A percentile compares a stretch with the other conserved stretches of the same genome.
These are phyloP conservation scores for Cryptophagus acutangulus DNA, from an alignment of 2,888 invertebrate genomes.

Conservation along the genomic window DNA sequence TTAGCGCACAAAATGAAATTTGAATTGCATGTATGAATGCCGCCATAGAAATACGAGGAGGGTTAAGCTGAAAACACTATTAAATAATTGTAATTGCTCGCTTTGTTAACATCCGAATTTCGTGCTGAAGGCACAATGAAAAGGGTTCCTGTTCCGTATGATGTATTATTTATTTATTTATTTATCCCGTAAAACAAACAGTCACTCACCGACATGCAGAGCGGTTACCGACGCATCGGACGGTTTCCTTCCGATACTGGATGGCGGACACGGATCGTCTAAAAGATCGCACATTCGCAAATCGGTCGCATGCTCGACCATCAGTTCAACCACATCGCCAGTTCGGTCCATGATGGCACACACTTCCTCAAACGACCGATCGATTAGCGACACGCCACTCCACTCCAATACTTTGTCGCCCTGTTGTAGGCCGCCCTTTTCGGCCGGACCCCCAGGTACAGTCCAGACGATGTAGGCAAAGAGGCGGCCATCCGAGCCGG, in stretches of 20 bases:
- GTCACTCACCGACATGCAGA: conserved; percentile 56
- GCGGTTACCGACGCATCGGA: conserved; percentile 50
- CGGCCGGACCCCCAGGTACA: conserved; percentile 86
- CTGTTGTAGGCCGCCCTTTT: conserved; percentile 80
- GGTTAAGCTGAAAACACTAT: no score
- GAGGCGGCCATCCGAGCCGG: conserved; percentile 76
- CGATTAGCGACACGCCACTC: conserved; percentile 83
- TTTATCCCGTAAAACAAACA: no score
- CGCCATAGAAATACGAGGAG: no score
- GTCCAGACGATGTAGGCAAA: conserved; percentile 92
- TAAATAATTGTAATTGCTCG: no score
- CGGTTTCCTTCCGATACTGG: conserved; percentile 40
- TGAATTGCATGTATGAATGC: no score
- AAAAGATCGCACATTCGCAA: conserved; percentile 65
- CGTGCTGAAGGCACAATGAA: no score
- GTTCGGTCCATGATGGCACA: conserved; percentile 83
- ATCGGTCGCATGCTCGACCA: conserved; percentile 79
- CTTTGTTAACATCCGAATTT: no score
- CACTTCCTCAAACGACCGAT: conserved; percentile 91
- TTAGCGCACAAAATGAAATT: no score
- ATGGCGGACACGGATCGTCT: conserved; percentile 59
- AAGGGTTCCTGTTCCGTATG: no score
- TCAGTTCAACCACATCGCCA: conserved; percentile 78
- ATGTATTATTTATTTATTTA: no score
- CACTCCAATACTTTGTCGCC: conserved; percentile 91